Base-by-base conservation (phyloP, 1,140 invertebrate genomes). In the Uloborus diversus region DNA sequence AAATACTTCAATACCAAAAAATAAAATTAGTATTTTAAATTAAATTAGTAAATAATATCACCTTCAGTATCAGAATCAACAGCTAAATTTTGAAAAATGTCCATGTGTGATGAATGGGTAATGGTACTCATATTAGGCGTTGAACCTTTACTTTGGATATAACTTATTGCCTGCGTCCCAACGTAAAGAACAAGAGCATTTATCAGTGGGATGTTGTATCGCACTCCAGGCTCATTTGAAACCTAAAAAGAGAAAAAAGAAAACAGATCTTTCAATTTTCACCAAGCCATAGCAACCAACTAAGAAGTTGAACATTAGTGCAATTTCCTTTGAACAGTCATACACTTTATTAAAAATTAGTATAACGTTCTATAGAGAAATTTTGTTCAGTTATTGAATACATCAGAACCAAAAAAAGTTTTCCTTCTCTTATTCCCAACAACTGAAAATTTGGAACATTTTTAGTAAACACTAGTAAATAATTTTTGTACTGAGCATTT, bases 41-140 rank as follows among this genome's bases (percentile, higher is more conserved):
- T 79, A 62, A 28, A 83, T 20, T 35, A 59, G 20, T 42, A 20
- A 25, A n/a, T 68, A 20, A 20, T 27, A 75, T 83, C 81, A 87
- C 97, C 97, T 88, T 99, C 97, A 14, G 95, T 98, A 86, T 99
- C 97, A 35, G 99, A 90, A 87, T 98, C 96, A 3, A 99, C 96
- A 17, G 96, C 95, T 80, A 99, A 90, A 89, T 99, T 99, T 87
- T 99, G 97, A 90, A 99, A 99, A 79, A 99, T 99, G 85, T 99
- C 98, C 96, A 99, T 99, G 85, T 98, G 97, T 0, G 97, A 93
- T 25, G 96, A 97, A 85, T 99, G 96, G 5, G 94, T 94, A 79
- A 99, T 98, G 0, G 96, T 99, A 20, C 94, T 92, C 91, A 98
- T 98, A 84, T 93, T 98, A 0, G 97, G 96, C 4, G 94, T 93